A percentile compares a stretch with the other conserved stretches of the same genome.
Evolutionary conservation across 1,140 invertebrate genomes (phyloP).

Genomic region (Ganaspis sp.): DNA sequence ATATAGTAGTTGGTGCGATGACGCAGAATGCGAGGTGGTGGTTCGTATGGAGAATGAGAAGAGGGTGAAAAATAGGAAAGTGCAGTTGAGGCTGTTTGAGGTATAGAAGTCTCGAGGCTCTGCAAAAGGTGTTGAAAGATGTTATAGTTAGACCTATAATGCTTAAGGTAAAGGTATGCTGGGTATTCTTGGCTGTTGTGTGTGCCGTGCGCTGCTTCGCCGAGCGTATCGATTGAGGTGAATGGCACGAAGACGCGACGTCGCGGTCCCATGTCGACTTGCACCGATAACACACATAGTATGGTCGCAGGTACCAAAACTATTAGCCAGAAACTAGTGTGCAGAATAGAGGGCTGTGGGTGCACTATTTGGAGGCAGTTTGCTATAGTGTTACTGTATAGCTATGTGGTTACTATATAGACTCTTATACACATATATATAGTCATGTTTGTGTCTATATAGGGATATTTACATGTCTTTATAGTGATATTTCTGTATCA

Average conservation of each 20-base stretch:
- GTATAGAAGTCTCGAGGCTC: too few relatives aligned
- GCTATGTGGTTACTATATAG: too few relatives aligned
- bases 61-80: neutral
- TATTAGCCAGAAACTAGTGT: too few relatives aligned
- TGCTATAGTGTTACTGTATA: too few relatives aligned
- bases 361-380: too few relatives aligned
- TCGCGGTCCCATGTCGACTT: slow-evolving; percentile 53
- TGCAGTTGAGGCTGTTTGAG: too few relatives aligned
- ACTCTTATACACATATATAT: too few relatives aligned
- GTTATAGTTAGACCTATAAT: slow-evolving; percentile 30
- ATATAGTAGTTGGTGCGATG: neutral
- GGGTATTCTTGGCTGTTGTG: neutral
- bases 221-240: slow-evolving; percentile 73
- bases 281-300: slow-evolving; percentile 17
- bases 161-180: slow-evolving; percentile 41
- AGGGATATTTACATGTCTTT: too few relatives aligned
- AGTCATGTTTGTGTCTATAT: too few relatives aligned
- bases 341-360: too few relatives aligned
- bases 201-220: slow-evolving; percentile 45
- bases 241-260: slow-evolving; percentile 68
- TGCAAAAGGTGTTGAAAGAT: slow-evolving; percentile 41
- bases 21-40: slow-evolving; percentile 7
- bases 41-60: too few relatives aligned
- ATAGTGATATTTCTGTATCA: too few relatives aligned
- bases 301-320: neutral